Evolutionary conservation across 2,797 vertebrate genomes (phyloP).

Genomic region (Acipenser ruthenus): DNA sequence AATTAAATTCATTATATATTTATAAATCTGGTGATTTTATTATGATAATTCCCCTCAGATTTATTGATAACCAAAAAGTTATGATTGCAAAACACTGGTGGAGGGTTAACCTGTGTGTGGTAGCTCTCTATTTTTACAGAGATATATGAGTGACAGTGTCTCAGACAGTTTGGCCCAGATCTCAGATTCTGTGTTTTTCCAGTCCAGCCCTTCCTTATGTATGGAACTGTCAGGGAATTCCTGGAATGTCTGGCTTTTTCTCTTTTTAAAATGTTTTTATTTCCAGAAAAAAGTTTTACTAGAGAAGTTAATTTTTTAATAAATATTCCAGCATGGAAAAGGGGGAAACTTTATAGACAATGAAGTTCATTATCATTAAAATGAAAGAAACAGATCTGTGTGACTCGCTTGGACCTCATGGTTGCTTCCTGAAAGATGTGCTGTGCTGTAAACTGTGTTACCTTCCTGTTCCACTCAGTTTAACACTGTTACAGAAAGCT

Average conservation of each 20-base stretch:
- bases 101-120: constrained; percentile 22
- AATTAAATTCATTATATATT: too few species aligned
- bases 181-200: constrained; percentile 75
- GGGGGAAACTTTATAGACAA: neutral
- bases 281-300: constrained; percentile 41
- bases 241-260: constrained; percentile 74
- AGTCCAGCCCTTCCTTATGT: constrained; percentile 78
- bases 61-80: neutral
- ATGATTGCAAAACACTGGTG: constrained; percentile 1
- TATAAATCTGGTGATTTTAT: too few species aligned
- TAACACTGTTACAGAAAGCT: too few species aligned
- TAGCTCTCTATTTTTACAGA: constrained; percentile 41
- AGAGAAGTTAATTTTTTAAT: neutral
- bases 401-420: neutral
- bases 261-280: constrained; percentile 62
- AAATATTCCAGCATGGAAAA: constrained; percentile 11
- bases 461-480: too few species aligned
- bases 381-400: neutral
- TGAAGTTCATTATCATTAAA: neutral
- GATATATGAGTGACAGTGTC: constrained; percentile 54
- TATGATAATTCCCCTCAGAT: too few species aligned
- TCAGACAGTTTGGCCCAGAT: constrained; percentile 79
- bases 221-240: constrained; percentile 81
- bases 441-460: too few species aligned
- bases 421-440: too few species aligned